Evolutionary conservation across 2,888 invertebrate species (phyloP).

Genomic region (Erebia epiphron): DNA sequence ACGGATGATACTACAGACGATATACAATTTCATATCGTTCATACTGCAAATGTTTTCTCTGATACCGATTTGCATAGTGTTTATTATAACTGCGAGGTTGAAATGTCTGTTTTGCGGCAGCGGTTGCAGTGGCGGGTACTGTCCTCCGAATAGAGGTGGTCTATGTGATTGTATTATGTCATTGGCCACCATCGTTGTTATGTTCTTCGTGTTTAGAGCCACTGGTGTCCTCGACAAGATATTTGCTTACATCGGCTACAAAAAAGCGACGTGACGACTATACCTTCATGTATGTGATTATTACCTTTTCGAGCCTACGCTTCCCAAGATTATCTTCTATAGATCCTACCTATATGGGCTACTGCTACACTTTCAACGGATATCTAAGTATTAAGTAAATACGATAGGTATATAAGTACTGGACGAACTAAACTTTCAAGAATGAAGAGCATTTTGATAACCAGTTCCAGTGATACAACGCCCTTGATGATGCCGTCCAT

Average conservation of each 20-base stretch:
- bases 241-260: conserved; percentile 6
- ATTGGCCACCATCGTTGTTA: neutral
- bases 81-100: conserved; percentile 60
- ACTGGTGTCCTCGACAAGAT: neutral
- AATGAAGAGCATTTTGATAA: no score
- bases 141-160: neutral
- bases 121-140: conserved; percentile 47
- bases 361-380: no score
- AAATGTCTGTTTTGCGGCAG: conserved; percentile 70
- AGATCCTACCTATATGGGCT: no score
- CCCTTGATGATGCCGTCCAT: no score
- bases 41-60: conserved; percentile 67
- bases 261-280: neutral
- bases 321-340: no score
- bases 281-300: no score
- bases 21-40: conserved; percentile 70
- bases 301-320: no score
- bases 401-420: no score
- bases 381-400: no score
- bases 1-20: conserved; percentile 66
- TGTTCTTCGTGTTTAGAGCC: neutral
- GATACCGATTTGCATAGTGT: conserved; percentile 67
- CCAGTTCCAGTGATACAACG: no score
- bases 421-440: no score
- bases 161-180: conserved; percentile 5